A percentile compares a stretch with the other conserved stretches of the same genome.
Conservation (phyloP, 2,797 vertebrate genomes). For the Tauraco hartlaubi region DNA sequence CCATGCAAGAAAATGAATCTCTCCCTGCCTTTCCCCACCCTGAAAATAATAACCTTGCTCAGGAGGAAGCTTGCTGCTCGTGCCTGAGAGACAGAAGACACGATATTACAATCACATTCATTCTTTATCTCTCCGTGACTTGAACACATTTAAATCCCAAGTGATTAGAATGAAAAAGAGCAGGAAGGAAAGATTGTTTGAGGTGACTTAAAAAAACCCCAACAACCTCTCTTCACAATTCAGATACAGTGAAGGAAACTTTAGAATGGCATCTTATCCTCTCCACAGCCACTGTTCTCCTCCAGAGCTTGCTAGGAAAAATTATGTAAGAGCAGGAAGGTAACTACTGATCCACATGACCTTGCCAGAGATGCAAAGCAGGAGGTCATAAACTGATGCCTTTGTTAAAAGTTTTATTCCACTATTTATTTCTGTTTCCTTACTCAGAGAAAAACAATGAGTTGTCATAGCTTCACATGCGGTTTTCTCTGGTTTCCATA, state of each 20-base stretch:
- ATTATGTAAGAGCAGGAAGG: background rate
- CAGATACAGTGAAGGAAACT: background rate
- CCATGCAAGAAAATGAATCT: background rate
- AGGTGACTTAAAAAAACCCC: rapidly evolving
- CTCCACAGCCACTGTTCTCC: background rate
- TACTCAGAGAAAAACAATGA: background rate
- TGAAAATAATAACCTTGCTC: conserved; percentile 1
- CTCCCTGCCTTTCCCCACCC: background rate
- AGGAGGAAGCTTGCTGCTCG: background rate
- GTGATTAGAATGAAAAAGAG: background rate
- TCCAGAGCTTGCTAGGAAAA: background rate
- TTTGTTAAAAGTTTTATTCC: background rate
- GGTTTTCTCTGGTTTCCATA: background rate
- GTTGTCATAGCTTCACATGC: background rate
- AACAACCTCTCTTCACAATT: background rate
- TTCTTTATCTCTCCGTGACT: background rate
- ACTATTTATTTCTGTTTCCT: background rate
- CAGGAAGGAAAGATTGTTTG: background rate
- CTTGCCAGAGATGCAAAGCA: background rate
- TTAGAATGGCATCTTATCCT: background rate
- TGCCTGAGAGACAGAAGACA: background rate
- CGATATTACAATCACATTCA: background rate
- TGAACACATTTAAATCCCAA: background rate
- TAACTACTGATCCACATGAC: background rate
- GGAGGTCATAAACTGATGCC: background rate